phyloP scores from a whole-genome alignment of 35 echinoderm and acorn worm species.

The Chiridota heheva region DNA sequence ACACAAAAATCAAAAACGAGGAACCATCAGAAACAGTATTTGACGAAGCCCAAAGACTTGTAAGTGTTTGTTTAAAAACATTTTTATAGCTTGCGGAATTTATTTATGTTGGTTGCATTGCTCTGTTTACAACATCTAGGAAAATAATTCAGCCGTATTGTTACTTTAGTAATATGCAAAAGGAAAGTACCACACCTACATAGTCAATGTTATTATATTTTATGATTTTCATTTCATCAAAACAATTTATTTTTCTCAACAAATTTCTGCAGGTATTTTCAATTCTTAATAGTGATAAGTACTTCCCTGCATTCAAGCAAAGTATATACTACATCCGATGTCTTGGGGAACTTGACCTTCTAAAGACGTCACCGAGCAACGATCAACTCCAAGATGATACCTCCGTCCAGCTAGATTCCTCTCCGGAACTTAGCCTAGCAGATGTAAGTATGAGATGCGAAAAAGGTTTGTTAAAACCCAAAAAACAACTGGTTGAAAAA shows the following conservation, averaged over 20 bases:
- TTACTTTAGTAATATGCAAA: neutral
- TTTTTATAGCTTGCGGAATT: constrained; percentile 2
- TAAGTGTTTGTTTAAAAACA: constrained; percentile 4
- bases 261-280: constrained; percentile 58
- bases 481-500: neutral
- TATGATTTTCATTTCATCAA: neutral
- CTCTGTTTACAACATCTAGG: no score
- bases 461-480: neutral
- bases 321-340: constrained; percentile 79
- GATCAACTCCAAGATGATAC: constrained; percentile 58
- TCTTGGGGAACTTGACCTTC: constrained; percentile 86
- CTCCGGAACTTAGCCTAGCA: constrained; percentile 77
- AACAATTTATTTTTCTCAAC: neutral
- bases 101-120: neutral
- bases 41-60: constrained; percentile 91
- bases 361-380: constrained; percentile 54
- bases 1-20: constrained; percentile 69
- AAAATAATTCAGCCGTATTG: neutral
- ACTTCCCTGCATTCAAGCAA: constrained; percentile 91
- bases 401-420: constrained; percentile 85
- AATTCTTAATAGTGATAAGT: constrained; percentile 76
- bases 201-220: neutral
- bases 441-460: constrained; percentile 77
- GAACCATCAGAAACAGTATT: constrained; percentile 77
- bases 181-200: neutral